These are phyloP conservation scores for Etheostoma nigrum DNA, from an alignment of 2,797 vertebrate genomes.

Conservation along the genomic window DNA sequence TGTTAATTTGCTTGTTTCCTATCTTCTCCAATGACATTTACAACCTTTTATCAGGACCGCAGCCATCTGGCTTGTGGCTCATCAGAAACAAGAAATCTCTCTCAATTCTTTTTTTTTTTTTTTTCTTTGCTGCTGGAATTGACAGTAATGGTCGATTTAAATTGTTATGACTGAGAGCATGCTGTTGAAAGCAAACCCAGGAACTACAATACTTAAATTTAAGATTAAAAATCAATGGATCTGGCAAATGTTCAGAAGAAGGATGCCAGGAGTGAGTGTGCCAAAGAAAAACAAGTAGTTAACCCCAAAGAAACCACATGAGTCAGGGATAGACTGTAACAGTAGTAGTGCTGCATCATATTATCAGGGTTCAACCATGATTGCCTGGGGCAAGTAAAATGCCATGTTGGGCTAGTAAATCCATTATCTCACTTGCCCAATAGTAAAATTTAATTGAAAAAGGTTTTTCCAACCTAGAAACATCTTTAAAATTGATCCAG, in stretches of 20 bases:
- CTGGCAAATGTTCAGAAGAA: conserved; percentile 4
- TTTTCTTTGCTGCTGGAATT: conserved; percentile 3
- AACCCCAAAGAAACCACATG: not conserved
- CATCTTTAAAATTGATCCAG: too few relatives aligned
- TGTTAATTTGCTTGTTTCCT: conserved; percentile 16
- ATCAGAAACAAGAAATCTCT: conserved; percentile 30
- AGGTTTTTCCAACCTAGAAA: too few relatives aligned
- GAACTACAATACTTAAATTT: conserved; percentile 6
- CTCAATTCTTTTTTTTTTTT: not conserved
- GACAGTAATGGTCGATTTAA: conserved; percentile 9
- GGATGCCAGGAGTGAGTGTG: conserved; percentile 11
- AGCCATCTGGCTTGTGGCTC: conserved; percentile 28
- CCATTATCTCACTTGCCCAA: too few relatives aligned
- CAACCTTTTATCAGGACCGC: conserved; percentile 22
- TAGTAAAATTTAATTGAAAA: too few relatives aligned
- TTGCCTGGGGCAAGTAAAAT: too few relatives aligned
- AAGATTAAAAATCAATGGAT: not conserved
- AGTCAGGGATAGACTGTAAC: too few relatives aligned
- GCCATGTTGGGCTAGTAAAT: too few relatives aligned
- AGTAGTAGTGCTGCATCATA: too few relatives aligned
- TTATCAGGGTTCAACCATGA: not conserved
- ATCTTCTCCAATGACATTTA: not conserved
- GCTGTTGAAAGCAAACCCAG: conserved; percentile 20
- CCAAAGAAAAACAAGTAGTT: conserved; percentile 13
- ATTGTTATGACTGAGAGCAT: conserved; percentile 4